phyloP scores from a whole-genome alignment of 2,113 vertebrate genomes.

The Carassius gibelio region DNA sequence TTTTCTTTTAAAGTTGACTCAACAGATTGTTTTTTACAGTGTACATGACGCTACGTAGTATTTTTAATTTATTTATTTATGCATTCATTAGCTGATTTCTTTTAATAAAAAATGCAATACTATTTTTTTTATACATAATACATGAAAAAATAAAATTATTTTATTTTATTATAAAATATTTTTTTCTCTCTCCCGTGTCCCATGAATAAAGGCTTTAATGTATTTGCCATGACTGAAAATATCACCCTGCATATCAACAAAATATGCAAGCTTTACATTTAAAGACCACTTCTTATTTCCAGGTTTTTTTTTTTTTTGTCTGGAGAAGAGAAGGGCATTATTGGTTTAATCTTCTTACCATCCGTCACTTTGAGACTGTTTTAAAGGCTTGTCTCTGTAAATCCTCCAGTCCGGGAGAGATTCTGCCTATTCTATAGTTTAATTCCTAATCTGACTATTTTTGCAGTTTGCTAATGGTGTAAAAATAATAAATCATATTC shows the following conservation, averaged over 20 bases:
- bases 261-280: conserved; percentile 86
- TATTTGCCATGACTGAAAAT: conserved; percentile 65
- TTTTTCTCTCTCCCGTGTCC: too few relatives aligned
- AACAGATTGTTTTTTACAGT: too few relatives aligned
- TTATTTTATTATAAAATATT: too few relatives aligned
- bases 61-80: too few relatives aligned
- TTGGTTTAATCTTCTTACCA: conserved; percentile 99
- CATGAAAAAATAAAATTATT: too few relatives aligned
- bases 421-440: conserved; percentile 74
- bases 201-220: neutral
- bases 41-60: too few relatives aligned
- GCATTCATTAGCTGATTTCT: too few relatives aligned
- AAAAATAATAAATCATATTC: neutral
- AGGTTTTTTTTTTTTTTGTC: conserved; percentile 78
- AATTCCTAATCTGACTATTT: neutral
- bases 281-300: conserved; percentile 93
- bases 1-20: too few relatives aligned
- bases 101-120: too few relatives aligned
- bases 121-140: too few relatives aligned
- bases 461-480: neutral
- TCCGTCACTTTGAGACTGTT: conserved; percentile 93
- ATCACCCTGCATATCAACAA: conserved; percentile 69
- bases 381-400: conserved; percentile 88
- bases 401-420: conserved; percentile 83
- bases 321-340: conserved; percentile 98